A percentile compares a stretch with the other conserved stretches of the same genome.
phyloP scores from a whole-genome alignment of 2,113 vertebrate genomes.

The Motacilla tschutschensis region DNA sequence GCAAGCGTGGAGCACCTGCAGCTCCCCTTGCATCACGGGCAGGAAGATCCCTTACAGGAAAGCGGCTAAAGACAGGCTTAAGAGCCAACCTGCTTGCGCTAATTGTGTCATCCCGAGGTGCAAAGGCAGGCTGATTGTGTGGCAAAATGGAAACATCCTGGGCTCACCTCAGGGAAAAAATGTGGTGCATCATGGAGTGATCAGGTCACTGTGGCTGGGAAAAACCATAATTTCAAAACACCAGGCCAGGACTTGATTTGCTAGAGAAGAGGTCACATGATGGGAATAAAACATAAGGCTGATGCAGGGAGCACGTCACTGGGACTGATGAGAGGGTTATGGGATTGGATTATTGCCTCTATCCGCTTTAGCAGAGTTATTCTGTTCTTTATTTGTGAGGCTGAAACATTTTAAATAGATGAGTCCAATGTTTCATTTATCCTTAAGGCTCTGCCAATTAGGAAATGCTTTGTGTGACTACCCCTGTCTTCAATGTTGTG shows the following conservation, averaged over 20 bases:
- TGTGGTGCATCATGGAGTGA: rapidly evolving
- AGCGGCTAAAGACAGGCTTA: background rate
- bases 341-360: conserved; percentile 76
- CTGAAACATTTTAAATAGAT: conserved; percentile 25
- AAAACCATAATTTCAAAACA: background rate
- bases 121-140: background rate
- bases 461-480: background rate
- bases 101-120: background rate
- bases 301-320: conserved; percentile 52
- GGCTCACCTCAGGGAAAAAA: background rate
- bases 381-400: background rate
- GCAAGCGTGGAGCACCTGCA: rapidly evolving
- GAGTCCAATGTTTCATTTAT: background rate
- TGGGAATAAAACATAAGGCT: conserved; percentile 29
- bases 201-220: background rate
- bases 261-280: background rate
- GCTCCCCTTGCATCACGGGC: background rate
- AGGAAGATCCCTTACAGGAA: background rate
- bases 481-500: background rate
- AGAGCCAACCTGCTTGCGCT: background rate
- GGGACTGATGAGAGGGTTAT: conserved; percentile 69
- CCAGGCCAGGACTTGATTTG: background rate
- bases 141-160: background rate
- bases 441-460: background rate
- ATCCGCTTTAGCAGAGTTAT: conserved; percentile 61